Percentiles rank a stretch among this genome's conserved stretches.
phyloP scores from a whole-genome alignment of 2,113 vertebrate species.

The Raphicerus campestris region DNA sequence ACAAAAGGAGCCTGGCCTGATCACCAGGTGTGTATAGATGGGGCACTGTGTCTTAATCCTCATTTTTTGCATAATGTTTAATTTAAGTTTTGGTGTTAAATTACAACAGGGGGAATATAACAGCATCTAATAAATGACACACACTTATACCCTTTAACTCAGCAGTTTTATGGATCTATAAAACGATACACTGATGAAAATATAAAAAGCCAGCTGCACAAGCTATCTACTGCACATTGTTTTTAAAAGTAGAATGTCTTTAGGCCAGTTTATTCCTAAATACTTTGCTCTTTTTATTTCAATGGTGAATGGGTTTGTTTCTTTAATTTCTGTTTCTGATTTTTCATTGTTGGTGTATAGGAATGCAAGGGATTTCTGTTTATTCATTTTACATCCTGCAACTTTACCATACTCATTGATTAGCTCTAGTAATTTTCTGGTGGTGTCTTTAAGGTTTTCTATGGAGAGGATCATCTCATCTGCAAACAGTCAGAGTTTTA shows the following conservation, averaged over 20 bases:
- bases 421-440: not conserved
- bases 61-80: not conserved
- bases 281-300: not conserved
- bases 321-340: not conserved
- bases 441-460: not conserved
- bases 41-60: not conserved
- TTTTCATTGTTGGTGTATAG: not conserved
- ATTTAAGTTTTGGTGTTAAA: not conserved
- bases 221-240: not conserved
- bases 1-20: not conserved
- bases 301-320: not conserved
- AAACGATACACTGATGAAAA: not conserved
- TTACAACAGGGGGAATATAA: not conserved
- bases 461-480: not conserved
- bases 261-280: not conserved
- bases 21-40: not conserved
- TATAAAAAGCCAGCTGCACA: not conserved
- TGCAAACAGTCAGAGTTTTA: not conserved
- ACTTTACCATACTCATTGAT: not conserved
- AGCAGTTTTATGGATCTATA: not conserved
- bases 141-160: not conserved
- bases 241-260: not conserved
- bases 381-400: not conserved
- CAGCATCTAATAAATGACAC: not conserved
- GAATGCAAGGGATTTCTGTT: not conserved